These are phyloP conservation scores for Platysteira castanea DNA, from an alignment of 2,113 vertebrate species.

Conservation along the genomic window DNA sequence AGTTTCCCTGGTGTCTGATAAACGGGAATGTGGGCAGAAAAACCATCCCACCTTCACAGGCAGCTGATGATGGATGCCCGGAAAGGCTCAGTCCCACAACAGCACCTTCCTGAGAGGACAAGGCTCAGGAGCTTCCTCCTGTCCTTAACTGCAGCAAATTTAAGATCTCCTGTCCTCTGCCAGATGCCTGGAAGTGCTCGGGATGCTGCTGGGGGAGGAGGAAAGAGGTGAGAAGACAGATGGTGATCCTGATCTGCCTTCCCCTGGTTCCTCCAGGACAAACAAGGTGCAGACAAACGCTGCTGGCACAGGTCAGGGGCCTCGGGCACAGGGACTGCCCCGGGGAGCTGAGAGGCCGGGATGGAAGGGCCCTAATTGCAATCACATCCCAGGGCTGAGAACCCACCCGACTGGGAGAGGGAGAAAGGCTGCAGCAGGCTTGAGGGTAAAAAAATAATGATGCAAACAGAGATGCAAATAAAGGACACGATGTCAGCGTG, in stretches of 20 bases:
- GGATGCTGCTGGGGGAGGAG: neutral
- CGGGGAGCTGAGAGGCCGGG: neutral
- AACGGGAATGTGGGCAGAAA: neutral
- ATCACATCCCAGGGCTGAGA: neutral
- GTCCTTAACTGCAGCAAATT: neutral
- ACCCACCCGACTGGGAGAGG: neutral
- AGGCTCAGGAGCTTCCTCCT: neutral
- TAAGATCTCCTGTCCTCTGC: neutral
- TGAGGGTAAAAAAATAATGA: neutral
- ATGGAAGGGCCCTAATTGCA: neutral
- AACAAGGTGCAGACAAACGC: neutral
- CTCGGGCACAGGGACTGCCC: neutral
- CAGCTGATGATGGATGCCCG: neutral
- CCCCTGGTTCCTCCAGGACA: neutral
- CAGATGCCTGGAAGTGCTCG: neutral
- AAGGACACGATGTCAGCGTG: neutral
- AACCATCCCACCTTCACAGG: neutral
- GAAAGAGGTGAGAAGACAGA: neutral
- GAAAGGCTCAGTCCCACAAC: neutral
- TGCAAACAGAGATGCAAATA: conserved; percentile 17
- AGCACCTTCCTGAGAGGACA: neutral
- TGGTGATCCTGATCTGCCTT: neutral
- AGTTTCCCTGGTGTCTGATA: neutral
- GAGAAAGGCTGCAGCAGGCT: neutral
- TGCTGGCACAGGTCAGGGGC: neutral